Percentiles rank a stretch among this genome's conserved stretches.
Evolutionary conservation across 2,888 invertebrate genomes (phyloP).

Genomic region (Rhamnusium bicolor): DNA sequence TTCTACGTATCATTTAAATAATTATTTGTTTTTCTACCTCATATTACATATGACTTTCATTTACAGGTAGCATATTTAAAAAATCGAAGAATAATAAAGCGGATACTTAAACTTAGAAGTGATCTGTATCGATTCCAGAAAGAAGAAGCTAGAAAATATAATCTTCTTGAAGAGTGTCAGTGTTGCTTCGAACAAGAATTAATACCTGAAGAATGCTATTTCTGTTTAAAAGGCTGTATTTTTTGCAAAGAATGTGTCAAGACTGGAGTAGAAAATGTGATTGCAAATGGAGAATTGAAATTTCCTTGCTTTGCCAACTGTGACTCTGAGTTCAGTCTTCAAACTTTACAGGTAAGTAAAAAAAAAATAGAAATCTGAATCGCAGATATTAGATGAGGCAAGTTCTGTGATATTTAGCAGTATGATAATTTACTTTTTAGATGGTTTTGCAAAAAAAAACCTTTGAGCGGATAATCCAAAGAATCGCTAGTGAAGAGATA

Average conservation of each 20-base stretch:
- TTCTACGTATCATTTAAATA: no score
- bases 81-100: constrained; percentile 63
- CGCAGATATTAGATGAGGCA: background rate
- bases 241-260: constrained; percentile 72
- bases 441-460: constrained; percentile 69
- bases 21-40: no score
- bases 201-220: constrained; percentile 68
- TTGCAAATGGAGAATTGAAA: constrained; percentile 69
- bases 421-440: constrained; percentile 59
- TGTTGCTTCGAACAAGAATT: constrained; percentile 75
- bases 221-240: constrained; percentile 64
- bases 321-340: constrained; percentile 67
- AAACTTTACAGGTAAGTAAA: constrained; percentile 63
- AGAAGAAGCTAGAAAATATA: constrained; percentile 65
- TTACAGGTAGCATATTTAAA: constrained; percentile 63
- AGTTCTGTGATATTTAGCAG: background rate
- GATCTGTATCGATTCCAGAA: constrained; percentile 60
- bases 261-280: constrained; percentile 66
- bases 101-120: constrained; percentile 61
- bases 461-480: constrained; percentile 70
- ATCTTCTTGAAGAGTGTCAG: constrained; percentile 69
- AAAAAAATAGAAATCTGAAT: background rate
- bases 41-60: background rate
- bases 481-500: constrained; percentile 74
- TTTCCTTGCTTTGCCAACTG: constrained; percentile 72